Evolutionary conservation across 1,140 invertebrate genomes (phyloP).

Genomic region (Bemisia tabaci): DNA sequence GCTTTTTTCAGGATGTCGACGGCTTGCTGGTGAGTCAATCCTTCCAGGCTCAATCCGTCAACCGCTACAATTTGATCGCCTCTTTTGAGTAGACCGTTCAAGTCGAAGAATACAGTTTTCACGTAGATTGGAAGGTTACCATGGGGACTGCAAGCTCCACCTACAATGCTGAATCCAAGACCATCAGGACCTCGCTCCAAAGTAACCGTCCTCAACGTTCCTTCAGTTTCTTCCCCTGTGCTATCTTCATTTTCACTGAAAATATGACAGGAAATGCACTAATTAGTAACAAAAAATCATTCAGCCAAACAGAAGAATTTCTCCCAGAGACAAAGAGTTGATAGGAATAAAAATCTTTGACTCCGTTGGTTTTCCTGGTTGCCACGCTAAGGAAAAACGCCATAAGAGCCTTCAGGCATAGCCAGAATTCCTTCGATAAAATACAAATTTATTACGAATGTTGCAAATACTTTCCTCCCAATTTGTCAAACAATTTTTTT

Average conservation of each 20-base stretch:
- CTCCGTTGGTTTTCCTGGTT: too few relatives aligned
- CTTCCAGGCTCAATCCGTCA: slow-evolving; percentile 38
- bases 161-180: slow-evolving; percentile 66
- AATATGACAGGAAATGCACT: background rate
- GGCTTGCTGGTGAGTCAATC: slow-evolving; percentile 44
- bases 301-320: too few relatives aligned
- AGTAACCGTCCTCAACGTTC: slow-evolving; percentile 33
- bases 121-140: slow-evolving; percentile 68
- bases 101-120: slow-evolving; percentile 67
- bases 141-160: slow-evolving; percentile 58
- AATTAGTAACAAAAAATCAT: too few relatives aligned
- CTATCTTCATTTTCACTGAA: background rate
- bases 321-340: too few relatives aligned
- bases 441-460: too few relatives aligned
- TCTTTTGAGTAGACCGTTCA: slow-evolving; percentile 48
- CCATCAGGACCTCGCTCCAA: slow-evolving; percentile 53
- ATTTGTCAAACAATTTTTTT: too few relatives aligned
- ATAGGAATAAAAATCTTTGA: too few relatives aligned
- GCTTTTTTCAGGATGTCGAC: slow-evolving; percentile 43
- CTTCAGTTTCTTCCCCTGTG: background rate
- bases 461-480: too few relatives aligned
- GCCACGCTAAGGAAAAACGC: too few relatives aligned
- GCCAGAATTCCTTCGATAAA: too few relatives aligned
- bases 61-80: slow-evolving; percentile 46
- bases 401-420: too few relatives aligned